Evolutionary conservation across 2,113 vertebrate genomes (phyloP).

Genomic region (Hemiscyllium ocellatum): DNA sequence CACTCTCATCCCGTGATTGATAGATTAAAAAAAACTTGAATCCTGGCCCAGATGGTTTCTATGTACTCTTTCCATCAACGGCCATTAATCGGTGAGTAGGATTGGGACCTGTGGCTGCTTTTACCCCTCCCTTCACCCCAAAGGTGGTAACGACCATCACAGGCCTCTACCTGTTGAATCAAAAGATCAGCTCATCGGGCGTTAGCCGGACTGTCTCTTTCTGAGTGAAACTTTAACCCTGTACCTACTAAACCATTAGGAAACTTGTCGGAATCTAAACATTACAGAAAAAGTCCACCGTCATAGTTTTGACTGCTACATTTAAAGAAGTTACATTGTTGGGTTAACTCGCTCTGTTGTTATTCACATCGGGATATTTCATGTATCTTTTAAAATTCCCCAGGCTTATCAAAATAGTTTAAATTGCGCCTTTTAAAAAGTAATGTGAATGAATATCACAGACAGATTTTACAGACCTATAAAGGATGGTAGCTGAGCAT

Average conservation of each 20-base stretch:
- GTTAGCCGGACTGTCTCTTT: neutral
- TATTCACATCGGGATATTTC: constrained; percentile 1
- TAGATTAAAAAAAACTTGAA: too few relatives aligned
- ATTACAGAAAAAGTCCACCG: neutral
- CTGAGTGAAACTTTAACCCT: neutral
- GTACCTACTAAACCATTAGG: neutral
- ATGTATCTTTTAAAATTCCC: constrained; percentile 17
- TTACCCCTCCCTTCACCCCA: neutral
- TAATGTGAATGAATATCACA: constrained; percentile 30
- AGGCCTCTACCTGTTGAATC: neutral
- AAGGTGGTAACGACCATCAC: neutral
- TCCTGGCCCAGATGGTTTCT: neutral
- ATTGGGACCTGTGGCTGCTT: neutral
- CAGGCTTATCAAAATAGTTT: constrained; percentile 31
- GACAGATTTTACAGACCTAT: constrained; percentile 25
- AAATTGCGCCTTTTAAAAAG: constrained; percentile 9
- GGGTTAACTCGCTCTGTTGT: neutral
- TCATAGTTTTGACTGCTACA: neutral
- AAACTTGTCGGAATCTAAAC: neutral
- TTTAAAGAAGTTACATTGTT: neutral
- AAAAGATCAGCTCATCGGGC: neutral
- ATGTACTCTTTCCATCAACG: neutral
- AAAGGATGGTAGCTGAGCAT: neutral
- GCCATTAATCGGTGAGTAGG: neutral
- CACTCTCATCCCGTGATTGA: too few relatives aligned